Base-by-base conservation (phyloP, 2,113 vertebrate species). In the Tympanuchus pallidicinctus region DNA sequence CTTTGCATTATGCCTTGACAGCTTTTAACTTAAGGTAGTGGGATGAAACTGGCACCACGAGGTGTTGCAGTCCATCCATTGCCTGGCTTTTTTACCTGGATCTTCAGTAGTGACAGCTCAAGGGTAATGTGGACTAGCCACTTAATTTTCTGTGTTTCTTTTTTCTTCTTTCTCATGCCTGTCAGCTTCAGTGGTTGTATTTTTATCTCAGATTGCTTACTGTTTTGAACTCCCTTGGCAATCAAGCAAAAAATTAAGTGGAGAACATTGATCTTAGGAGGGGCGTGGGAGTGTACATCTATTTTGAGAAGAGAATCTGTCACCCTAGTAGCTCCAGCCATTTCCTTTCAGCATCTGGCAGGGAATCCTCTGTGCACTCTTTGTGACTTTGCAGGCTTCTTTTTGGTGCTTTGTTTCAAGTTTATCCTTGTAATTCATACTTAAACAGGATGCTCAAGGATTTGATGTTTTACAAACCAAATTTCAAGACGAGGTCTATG, bases 301-400 rank as follows among this genome's bases (percentile, higher is more conserved):
- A 96, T 96, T 96, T 92, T 90, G 90, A 93, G 96, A 89, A 78
- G 57, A 71, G 86, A 94, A 88, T 93, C 86, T 95, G 95, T 88
- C 83, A 93, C 69, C 80, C 69, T 88, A 78, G 95, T 75, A 94
- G 96, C 86, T 90, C 56, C 80, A 92, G 57, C 90, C 82, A 69
- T 95, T 91, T 95, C 83, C 90, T 83, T 75, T 43, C 61, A 88
- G 92, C 93, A 90, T 86, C 96, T 96, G 90, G 52, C 73, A 86
- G 90, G 88, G 93, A 96, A 86, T 88, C 80, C 86, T 88, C 47
- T 65, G 36, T n/a, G 30, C 40, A 4, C 52, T 74, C 38, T 67
- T 43, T 43, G 42, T 42, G 72, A 36, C 47, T 95, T 86, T 71
- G 67, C 11, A 42, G 67, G 43, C 56, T 77, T 71, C 76, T 52